These are phyloP conservation scores for Selene dorsalis DNA, from an alignment of 2,797 vertebrate species.

Conservation along the genomic window DNA sequence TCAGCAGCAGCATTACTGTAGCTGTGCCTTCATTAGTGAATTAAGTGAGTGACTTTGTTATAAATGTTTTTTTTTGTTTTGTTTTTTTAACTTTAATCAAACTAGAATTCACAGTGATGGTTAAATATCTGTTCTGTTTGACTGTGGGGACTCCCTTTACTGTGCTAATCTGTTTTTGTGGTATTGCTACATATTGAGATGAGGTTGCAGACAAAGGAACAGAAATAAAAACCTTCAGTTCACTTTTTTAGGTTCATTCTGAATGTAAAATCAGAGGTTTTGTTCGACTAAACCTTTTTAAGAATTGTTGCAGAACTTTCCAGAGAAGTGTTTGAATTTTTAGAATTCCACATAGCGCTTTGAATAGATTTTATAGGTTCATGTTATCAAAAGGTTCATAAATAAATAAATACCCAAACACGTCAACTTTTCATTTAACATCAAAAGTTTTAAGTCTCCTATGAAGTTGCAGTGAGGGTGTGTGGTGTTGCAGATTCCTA, in stretches of 20 bases:
- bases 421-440: conserved; percentile 21
- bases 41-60: background rate
- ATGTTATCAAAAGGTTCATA: background rate
- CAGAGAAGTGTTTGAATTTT: background rate
- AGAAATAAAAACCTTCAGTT: conserved; percentile 1
- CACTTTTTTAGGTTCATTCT: background rate
- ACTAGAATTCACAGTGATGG: conserved; percentile 28
- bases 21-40: conserved; percentile 1
- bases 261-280: background rate
- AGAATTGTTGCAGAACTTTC: background rate
- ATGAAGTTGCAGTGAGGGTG: conserved; percentile 18
- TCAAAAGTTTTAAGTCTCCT: conserved; percentile 10
- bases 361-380: background rate
- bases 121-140: background rate
- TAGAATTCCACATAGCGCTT: background rate
- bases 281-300: background rate
- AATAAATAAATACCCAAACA: conserved; percentile 4
- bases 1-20: background rate
- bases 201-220: conserved; percentile 31
- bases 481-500: conserved; percentile 72
- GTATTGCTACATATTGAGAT: conserved; percentile 46
- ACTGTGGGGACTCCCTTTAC: conserved; percentile 2
- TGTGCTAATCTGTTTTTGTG: background rate
- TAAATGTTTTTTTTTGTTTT: too few relatives aligned
- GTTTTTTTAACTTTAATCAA: background rate